phyloP scores from a whole-genome alignment of 2,888 invertebrate genomes.

The Bimastos eiseni region DNA sequence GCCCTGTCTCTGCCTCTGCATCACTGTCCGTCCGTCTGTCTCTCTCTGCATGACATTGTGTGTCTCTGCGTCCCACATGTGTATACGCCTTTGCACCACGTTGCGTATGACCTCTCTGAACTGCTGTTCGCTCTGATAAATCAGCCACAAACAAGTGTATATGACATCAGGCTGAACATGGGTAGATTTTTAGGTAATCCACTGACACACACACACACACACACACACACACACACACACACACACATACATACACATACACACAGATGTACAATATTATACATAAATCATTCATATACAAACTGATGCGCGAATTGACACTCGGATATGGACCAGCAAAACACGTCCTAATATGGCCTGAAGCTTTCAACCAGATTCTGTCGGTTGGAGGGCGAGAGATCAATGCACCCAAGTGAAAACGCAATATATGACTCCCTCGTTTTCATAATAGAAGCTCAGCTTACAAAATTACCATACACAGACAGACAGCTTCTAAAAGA shows the following conservation, averaged over 20 bases:
- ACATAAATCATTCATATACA: too few relatives aligned
- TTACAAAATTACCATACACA: not conserved
- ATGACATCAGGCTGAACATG: not conserved
- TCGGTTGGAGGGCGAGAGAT: not conserved
- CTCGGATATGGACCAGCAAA: too few relatives aligned
- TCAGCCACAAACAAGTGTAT: not conserved
- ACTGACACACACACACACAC: not conserved
- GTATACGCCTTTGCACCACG: not conserved
- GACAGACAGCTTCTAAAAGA: too few relatives aligned
- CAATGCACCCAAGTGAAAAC: not conserved
- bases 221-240: not conserved
- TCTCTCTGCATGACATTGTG: not conserved
- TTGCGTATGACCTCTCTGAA: not conserved
- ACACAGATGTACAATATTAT: not conserved
- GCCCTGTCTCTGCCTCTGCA: not conserved
- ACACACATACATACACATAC: not conserved
- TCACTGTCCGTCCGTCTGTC: not conserved
- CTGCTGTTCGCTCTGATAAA: not conserved
- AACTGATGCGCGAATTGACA: too few relatives aligned
- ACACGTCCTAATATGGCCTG: not conserved
- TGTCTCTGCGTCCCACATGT: not conserved
- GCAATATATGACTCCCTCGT: not conserved
- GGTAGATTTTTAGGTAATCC: not conserved
- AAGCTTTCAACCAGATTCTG: not conserved
- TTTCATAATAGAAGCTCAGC: not conserved